These are phyloP conservation scores for Acrocephalus arundinaceus DNA, from an alignment of 2,113 vertebrate genomes.

Conservation along the genomic window DNA sequence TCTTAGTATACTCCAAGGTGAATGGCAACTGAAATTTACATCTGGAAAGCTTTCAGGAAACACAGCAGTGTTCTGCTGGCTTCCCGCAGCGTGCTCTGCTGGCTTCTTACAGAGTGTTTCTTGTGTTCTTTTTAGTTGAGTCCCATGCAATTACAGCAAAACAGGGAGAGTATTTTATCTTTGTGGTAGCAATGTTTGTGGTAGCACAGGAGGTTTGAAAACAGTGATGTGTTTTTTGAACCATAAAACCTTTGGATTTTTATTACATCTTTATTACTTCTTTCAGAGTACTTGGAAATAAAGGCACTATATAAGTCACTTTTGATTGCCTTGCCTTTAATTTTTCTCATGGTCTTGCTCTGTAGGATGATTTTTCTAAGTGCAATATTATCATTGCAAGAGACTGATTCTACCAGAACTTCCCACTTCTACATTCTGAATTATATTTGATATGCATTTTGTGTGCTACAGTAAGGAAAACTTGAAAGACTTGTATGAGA, in stretches of 20 bases:
- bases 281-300: neutral
- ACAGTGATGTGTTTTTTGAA: neutral
- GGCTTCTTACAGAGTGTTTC: neutral
- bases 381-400: neutral
- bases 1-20: neutral
- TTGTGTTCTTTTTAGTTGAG: neutral
- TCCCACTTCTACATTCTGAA: neutral
- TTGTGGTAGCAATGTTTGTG: neutral
- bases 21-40: neutral
- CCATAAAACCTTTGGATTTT: neutral
- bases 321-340: neutral
- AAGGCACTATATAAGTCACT: neutral
- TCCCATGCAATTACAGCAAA: neutral
- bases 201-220: neutral
- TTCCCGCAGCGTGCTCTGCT: neutral
- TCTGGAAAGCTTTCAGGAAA: constrained; percentile 18
- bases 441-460: neutral
- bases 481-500: neutral
- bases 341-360: neutral
- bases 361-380: neutral
- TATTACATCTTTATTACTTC: neutral
- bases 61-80: neutral
- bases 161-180: neutral
- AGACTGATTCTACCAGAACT: neutral
- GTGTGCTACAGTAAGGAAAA: neutral